Evolutionary conservation across 2,797 vertebrate species (phyloP).

Genomic region (Mallotus villosus): DNA sequence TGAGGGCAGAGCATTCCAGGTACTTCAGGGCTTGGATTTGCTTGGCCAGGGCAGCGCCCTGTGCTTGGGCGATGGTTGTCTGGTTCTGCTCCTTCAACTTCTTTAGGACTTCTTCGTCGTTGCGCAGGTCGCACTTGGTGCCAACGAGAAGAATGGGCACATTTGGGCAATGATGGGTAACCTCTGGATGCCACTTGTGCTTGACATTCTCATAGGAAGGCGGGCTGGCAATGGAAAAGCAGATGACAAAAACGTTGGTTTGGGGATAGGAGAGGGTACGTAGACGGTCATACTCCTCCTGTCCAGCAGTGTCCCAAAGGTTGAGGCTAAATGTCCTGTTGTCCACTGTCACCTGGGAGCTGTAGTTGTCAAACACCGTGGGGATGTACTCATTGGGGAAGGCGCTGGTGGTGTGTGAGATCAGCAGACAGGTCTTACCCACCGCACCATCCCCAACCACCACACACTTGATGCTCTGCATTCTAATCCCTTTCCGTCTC

Average conservation of each 20-base stretch:
- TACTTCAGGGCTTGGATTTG: constrained; percentile 83
- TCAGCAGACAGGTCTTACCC: constrained; percentile 86
- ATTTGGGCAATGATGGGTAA: constrained; percentile 83
- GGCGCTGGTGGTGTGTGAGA: constrained; percentile 86
- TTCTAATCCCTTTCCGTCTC: constrained; percentile 41
- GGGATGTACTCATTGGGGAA: constrained; percentile 88
- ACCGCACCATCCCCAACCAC: constrained; percentile 85
- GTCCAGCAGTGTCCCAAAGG: constrained; percentile 87
- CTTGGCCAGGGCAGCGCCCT: constrained; percentile 76
- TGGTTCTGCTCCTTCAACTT: constrained; percentile 84
- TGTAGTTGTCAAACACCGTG: constrained; percentile 88
- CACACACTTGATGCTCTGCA: constrained; percentile 88
- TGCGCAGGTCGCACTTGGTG: constrained; percentile 85
- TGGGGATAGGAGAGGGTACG: constrained; percentile 87
- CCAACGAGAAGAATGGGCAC: constrained; percentile 85
- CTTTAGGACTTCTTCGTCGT: constrained; percentile 75
- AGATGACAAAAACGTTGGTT: constrained; percentile 87
- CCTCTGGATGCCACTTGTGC: constrained; percentile 87
- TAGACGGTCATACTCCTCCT: constrained; percentile 86
- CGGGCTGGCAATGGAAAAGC: constrained; percentile 84
- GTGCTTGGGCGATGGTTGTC: constrained; percentile 76
- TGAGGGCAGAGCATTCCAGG: constrained; percentile 85
- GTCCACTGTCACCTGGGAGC: constrained; percentile 80
- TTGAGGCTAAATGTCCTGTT: constrained; percentile 82
- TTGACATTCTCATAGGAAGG: constrained; percentile 85